These are phyloP conservation scores for Oegoconia quadripuncta DNA, from an alignment of 2,888 invertebrate genomes.

Conservation along the genomic window DNA sequence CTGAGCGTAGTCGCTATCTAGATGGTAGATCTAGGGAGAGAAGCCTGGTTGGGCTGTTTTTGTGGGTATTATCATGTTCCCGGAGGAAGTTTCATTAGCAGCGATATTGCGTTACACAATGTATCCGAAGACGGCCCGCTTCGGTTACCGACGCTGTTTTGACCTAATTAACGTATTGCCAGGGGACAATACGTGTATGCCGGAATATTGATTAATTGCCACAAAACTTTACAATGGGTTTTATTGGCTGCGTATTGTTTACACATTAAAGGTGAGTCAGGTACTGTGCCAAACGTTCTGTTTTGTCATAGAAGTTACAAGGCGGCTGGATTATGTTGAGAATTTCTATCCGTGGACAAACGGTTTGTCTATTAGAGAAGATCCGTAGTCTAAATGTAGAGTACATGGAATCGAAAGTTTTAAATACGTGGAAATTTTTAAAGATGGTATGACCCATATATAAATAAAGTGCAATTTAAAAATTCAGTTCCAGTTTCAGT, in stretches of 20 bases:
- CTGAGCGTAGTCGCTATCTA: not conserved
- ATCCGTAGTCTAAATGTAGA: too few relatives aligned
- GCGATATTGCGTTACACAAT: slow-evolving; percentile 51
- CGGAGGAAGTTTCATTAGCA: slow-evolving; percentile 53
- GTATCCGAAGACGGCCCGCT: slow-evolving; percentile 35
- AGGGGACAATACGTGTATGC: slow-evolving; percentile 39
- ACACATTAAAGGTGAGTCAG: too few relatives aligned
- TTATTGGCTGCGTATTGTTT: slow-evolving; percentile 1
- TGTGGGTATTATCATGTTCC: slow-evolving; percentile 32
- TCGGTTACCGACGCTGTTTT: slow-evolving; percentile 41
- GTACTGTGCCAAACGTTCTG: too few relatives aligned
- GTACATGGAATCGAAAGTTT: too few relatives aligned
- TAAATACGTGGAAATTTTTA: too few relatives aligned
- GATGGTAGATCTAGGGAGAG: not conserved
- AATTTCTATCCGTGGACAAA: too few relatives aligned
- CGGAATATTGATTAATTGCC: slow-evolving; percentile 51
- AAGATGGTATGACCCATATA: too few relatives aligned
- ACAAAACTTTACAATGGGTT: slow-evolving; percentile 21
- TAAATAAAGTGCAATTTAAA: too few relatives aligned
- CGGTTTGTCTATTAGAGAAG: too few relatives aligned
- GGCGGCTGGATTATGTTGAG: too few relatives aligned
- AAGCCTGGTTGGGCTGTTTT: not conserved
- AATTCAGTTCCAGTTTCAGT: too few relatives aligned
- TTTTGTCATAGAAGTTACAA: too few relatives aligned
- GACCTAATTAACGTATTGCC: slow-evolving; percentile 61